A percentile compares a stretch with the other conserved stretches of the same genome.
phyloP scores from a whole-genome alignment of 2,888 invertebrate species.

The Drosophila nigritarsus region DNA sequence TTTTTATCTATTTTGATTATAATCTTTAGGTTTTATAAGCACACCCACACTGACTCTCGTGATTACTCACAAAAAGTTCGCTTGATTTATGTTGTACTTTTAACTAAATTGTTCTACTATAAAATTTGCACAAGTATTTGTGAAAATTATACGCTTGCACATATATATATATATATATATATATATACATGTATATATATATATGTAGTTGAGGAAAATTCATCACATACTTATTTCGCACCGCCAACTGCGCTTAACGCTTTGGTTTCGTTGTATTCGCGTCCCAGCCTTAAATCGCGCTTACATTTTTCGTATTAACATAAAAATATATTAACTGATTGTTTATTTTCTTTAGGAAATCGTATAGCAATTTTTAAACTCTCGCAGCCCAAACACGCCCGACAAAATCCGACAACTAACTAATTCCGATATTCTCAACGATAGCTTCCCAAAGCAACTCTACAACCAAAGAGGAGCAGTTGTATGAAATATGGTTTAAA shows the following conservation, averaged over 20 bases:
- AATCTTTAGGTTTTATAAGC: slow-evolving; percentile 23
- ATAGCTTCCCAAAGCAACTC: slow-evolving; percentile 28
- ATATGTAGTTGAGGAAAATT: slow-evolving; percentile 40
- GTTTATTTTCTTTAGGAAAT: slow-evolving; percentile 36
- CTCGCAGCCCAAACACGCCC: slow-evolving; percentile 52
- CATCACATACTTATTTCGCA: slow-evolving; percentile 41
- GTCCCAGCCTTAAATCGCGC: slow-evolving; percentile 17
- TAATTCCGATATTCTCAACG: slow-evolving; percentile 43
- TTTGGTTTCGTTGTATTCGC: slow-evolving; percentile 35
- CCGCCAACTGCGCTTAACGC: slow-evolving; percentile 27
- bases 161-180: slow-evolving; percentile 20
- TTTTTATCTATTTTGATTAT: slow-evolving; percentile 17
- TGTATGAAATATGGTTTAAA: neutral
- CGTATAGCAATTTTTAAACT: slow-evolving; percentile 26
- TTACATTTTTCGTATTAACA: slow-evolving; percentile 48
- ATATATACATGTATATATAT: too few species aligned
- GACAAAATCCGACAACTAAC: slow-evolving; percentile 50
- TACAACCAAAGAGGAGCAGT: slow-evolving; percentile 14
- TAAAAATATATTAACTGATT: slow-evolving; percentile 24
- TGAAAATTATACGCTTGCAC: slow-evolving; percentile 19
- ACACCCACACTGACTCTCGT: slow-evolving; percentile 21
- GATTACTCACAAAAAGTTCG: slow-evolving; percentile 50
- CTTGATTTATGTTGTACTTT: slow-evolving; percentile 64
- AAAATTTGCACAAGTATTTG: slow-evolving; percentile 39
- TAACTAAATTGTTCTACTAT: slow-evolving; percentile 57